Evolutionary conservation across 2,113 vertebrate genomes (phyloP), one percentile per base, ranked within the genome.

Genomic region (Rhabdornis inornatus): DNA sequence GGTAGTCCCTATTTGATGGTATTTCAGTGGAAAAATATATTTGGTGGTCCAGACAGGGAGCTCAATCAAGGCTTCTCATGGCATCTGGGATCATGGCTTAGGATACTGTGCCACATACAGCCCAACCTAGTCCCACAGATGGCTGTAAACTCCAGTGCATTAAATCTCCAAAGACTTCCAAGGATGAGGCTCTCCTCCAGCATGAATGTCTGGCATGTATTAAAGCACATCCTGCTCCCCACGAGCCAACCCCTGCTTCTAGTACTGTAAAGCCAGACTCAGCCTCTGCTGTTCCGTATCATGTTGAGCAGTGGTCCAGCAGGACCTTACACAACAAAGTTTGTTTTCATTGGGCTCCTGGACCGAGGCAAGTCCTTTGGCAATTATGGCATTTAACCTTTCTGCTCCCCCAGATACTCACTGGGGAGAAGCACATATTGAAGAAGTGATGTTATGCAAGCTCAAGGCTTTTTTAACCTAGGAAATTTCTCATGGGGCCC

Each of bases 401-500:
- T 35, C 77, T 91, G 68, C 60, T 83, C 37, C 50, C 37, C 1
- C 2, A 15, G 45, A n/a, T 93, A 70, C 70, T 83, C 66, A 20
- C 14, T 7, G 40, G 87, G 68, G 81, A 95, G 56, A 83, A 92
- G 20, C 7, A 66, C 42, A 74, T 91, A 87, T 47, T 84, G 91
- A 83, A 96, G 39, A 65, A 74, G 45, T 40, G 59, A 92, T 63
- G 80, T 92, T 96, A 94, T 53, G 80, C 63, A 92, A 92, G 50
- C 8, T 5, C 35, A 42, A 70, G 18, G 33, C 25, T 92, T 91
- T 84, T 39, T 68, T 52, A 87, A 94, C 64, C 42, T 39, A 39
- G 44, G 31, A 50, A 59, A 84, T 89, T 78, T 87, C 95, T 74
- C 89, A 35, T 55, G 68, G 50, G 91, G 21, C 55, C 28, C 33